These are phyloP conservation scores for Mohoua ochrocephala DNA, from an alignment of 2,113 vertebrate genomes.

Conservation along the genomic window DNA sequence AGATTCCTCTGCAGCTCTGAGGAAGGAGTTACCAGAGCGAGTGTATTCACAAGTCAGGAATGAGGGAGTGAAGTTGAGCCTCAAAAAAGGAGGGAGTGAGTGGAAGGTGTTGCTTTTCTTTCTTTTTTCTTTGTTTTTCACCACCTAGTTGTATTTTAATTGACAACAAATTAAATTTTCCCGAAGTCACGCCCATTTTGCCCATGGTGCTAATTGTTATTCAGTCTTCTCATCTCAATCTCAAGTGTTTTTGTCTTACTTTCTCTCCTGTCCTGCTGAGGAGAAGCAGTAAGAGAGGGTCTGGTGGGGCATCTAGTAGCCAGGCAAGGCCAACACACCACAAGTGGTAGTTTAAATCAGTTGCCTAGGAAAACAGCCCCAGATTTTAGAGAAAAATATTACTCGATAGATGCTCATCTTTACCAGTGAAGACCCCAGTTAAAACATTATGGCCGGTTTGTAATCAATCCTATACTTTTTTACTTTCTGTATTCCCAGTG, in stretches of 20 bases:
- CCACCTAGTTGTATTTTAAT: neutral
- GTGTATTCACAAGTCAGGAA: neutral
- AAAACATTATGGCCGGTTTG: neutral
- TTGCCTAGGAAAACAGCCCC: neutral
- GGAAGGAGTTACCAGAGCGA: neutral
- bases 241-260: neutral
- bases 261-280: neutral
- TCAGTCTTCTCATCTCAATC: neutral
- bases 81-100: neutral
- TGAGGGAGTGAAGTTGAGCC: neutral
- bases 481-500: neutral
- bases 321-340: neutral
- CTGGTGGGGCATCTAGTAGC: neutral
- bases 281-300: neutral
- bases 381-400: neutral
- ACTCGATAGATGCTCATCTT: neutral
- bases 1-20: neutral
- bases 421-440: neutral
- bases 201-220: fast-evolving
- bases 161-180: neutral
- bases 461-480: neutral
- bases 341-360: neutral
- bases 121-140: neutral
- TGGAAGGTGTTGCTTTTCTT: neutral
- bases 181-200: fast-evolving